A percentile compares a stretch with the other conserved stretches of the same genome.
phyloP scores from a whole-genome alignment of 2,888 invertebrate genomes.

The Chrysolina americana region DNA sequence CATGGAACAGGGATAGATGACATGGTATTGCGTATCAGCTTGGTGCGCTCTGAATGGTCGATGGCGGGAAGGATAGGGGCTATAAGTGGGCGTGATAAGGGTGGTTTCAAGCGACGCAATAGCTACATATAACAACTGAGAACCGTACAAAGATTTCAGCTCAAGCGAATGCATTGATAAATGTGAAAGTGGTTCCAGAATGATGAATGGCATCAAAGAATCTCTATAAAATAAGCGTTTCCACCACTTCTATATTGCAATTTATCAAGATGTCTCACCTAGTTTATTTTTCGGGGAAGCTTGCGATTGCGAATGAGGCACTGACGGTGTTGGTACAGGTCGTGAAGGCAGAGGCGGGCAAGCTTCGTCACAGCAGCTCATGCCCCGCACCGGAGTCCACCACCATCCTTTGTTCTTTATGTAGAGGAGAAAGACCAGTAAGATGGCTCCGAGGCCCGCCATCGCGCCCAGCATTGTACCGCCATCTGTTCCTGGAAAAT shows the following conservation, averaged over 20 bases:
- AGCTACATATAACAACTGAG: too few relatives aligned
- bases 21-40: too few relatives aligned
- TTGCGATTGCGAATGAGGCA: constrained; percentile 60
- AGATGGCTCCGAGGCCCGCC: constrained; percentile 85
- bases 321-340: constrained; percentile 67
- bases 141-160: too few relatives aligned
- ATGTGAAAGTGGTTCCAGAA: too few relatives aligned
- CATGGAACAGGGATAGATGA: too few relatives aligned
- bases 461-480: constrained; percentile 89
- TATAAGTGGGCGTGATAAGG: too few relatives aligned
- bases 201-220: too few relatives aligned
- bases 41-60: too few relatives aligned
- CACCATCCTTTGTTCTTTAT: constrained; percentile 85
- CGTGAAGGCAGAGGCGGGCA: constrained; percentile 67
- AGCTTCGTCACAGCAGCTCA: constrained; percentile 77
- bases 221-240: too few relatives aligned
- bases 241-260: background rate
- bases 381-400: constrained; percentile 76
- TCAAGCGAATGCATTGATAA: too few relatives aligned
- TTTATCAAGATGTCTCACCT: constrained; percentile 63
- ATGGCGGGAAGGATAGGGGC: too few relatives aligned
- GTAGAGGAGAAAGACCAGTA: constrained; percentile 89
- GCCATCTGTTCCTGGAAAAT: constrained; percentile 78
- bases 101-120: too few relatives aligned
- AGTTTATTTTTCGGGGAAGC: constrained; percentile 62